Conservation (phyloP, 1,140 invertebrate species). For the Drosophila melanica region DNA sequence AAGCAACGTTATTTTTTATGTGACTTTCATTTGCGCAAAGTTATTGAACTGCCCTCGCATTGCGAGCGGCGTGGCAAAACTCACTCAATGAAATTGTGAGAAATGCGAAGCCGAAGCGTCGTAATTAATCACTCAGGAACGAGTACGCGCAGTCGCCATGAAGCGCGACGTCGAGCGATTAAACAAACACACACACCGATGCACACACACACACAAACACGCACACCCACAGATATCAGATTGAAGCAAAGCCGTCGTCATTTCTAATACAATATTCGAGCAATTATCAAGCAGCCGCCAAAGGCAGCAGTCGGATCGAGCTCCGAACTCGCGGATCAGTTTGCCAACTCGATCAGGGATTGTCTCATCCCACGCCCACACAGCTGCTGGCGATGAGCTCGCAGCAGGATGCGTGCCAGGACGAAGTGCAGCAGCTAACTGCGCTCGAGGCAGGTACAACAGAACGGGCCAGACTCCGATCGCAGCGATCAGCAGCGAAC, state of each 20-base stretch:
- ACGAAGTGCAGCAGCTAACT: conserved; percentile 15
- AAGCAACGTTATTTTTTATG: no score
- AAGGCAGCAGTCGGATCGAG: conserved; percentile 41
- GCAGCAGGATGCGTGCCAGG: conserved; percentile 11
- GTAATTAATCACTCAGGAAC: conserved; percentile 45
- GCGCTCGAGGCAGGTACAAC: conserved; percentile 68
- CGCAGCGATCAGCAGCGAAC: conserved; percentile 1
- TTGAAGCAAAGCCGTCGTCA: conserved; percentile 49
- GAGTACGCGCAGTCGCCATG: conserved; percentile 22
- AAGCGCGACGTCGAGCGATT: conserved; percentile 52
- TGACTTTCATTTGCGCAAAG: no score
- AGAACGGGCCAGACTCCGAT: neutral
- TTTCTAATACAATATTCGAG: conserved; percentile 65
- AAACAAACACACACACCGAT: conserved; percentile 46
- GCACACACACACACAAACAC: conserved; percentile 9
- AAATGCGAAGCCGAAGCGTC: conserved; percentile 40
- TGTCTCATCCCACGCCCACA: neutral
- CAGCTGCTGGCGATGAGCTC: conserved; percentile 38
- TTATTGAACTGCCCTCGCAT: conserved; percentile 14
- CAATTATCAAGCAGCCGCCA: conserved; percentile 65
- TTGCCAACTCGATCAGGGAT: neutral
- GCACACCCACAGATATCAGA: conserved; percentile 44
- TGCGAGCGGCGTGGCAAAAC: conserved; percentile 12
- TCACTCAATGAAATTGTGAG: conserved; percentile 46
- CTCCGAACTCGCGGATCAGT: conserved; percentile 17